Percentiles rank a stretch among this genome's conserved stretches.
Evolutionary conservation across 2,888 invertebrate genomes (phyloP).

Genomic region (Sinopyrophorus schimmeli): DNA sequence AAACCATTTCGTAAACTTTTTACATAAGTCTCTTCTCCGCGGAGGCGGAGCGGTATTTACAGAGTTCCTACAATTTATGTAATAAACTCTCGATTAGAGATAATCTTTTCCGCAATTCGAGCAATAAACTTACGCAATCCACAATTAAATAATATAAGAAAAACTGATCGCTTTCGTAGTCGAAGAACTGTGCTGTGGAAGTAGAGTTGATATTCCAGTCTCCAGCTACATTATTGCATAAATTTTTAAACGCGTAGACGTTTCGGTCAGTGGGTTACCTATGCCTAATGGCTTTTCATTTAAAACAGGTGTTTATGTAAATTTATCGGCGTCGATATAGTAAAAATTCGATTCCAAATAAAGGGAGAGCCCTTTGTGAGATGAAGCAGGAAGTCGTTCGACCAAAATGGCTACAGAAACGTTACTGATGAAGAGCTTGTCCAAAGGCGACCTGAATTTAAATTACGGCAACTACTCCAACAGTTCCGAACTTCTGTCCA

Average conservation of each 20-base stretch:
- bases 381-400: conserved; percentile 15
- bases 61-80: conserved; percentile 5
- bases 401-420: conserved; percentile 43
- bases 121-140: conserved; percentile 1
- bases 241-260: conserved; percentile 23
- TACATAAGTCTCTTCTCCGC: too few species aligned
- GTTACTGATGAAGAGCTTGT: conserved; percentile 37
- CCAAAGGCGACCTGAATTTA: conserved; percentile 31
- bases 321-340: conserved; percentile 15
- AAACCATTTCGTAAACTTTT: too few species aligned
- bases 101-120: not conserved
- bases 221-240: conserved; percentile 24
- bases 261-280: conserved; percentile 42
- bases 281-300: conserved; percentile 40
- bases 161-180: conserved; percentile 14
- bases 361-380: too few species aligned
- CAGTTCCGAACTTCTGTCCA: conserved; percentile 43
- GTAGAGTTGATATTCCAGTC: conserved; percentile 13
- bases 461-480: conserved; percentile 34
- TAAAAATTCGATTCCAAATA: too few species aligned
- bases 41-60: too few species aligned
- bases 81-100: conserved; percentile 1
- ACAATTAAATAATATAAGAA: not conserved
- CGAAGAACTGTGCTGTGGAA: conserved; percentile 2
- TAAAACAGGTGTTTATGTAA: conserved; percentile 35